Evolutionary conservation across 2,888 invertebrate genomes (phyloP).

Genomic region (Leptarthrus brevirostris): DNA sequence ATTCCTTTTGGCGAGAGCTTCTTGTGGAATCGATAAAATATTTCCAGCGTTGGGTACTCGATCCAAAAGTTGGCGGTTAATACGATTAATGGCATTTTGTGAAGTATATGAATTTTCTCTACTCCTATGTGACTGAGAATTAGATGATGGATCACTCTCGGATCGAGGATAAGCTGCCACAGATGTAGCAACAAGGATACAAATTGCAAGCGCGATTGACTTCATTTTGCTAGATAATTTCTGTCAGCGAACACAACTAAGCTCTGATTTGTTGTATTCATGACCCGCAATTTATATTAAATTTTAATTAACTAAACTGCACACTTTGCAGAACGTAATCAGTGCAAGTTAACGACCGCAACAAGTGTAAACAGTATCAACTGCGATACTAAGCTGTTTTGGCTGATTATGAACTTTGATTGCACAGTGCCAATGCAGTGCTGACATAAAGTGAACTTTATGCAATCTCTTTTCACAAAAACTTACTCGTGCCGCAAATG

Average conservation of each 20-base stretch:
- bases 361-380: background rate
- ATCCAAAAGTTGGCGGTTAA: background rate
- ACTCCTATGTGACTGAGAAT: background rate
- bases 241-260: background rate
- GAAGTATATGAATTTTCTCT: background rate
- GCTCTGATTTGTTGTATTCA: background rate
- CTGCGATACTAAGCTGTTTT: background rate
- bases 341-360: background rate
- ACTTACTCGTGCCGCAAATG: background rate
- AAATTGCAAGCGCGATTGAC: background rate
- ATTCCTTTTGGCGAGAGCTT: background rate
- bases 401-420: background rate
- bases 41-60: constrained; percentile 16
- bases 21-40: background rate
- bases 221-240: background rate
- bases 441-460: too few relatives aligned
- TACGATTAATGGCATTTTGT: background rate
- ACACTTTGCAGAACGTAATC: background rate
- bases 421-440: background rate
- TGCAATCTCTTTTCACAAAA: background rate
- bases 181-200: background rate
- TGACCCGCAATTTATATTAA: background rate
- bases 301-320: background rate
- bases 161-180: background rate
- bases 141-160: background rate